Base-by-base conservation (phyloP, 2,113 vertebrate genomes). In the Callochromis pleurospilus region DNA sequence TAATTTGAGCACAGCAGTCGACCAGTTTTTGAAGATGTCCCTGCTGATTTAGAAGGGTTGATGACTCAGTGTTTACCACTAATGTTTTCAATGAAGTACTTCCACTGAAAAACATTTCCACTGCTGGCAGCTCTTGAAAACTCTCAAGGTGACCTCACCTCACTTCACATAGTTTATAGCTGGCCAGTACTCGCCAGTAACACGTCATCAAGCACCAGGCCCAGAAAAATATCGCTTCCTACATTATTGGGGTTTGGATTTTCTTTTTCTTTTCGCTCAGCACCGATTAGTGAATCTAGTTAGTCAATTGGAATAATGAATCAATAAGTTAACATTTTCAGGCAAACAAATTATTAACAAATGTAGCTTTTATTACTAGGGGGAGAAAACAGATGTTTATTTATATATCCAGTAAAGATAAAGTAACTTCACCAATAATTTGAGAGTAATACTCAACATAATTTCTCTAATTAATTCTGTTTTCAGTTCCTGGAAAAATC, bases 81-180 rank as follows among this genome's bases (percentile, higher is more conserved):
- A 75, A 83, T 51, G 62, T 84, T 91, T 86, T 81, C 81, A 24
- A 62, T 56, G 68, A 91, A 87, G 21, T 49, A 31, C 75, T 83
- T 79, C 38, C 17, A 45, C 60, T 29, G 7, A 58, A 70, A 83
- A 49, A 82, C 47, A 77, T 86, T 55, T 79, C 6, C 31, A 79
- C 40, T 8, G 42, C 55, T 14, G 42, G 12, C 38, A 68, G 42
- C 60, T 0, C 1, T 68, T 65, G 17, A 56, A 3, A 84, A 54
- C 15, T 49, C 49, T 68, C 75, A 91, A 86, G 81, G 87, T 92
- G 87, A 88, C 65, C 65, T 82, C 42, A 60, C 17, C 53, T 83
- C 85, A 79, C 11, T 86, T 73, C 31, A 49, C 68, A 85, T 47
- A 47, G 42, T 89, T 90, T 42, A 81, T 45, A 47, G 36, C 11